These are phyloP conservation scores for Agelastica alni DNA, from an alignment of 2,888 invertebrate genomes.

Conservation along the genomic window DNA sequence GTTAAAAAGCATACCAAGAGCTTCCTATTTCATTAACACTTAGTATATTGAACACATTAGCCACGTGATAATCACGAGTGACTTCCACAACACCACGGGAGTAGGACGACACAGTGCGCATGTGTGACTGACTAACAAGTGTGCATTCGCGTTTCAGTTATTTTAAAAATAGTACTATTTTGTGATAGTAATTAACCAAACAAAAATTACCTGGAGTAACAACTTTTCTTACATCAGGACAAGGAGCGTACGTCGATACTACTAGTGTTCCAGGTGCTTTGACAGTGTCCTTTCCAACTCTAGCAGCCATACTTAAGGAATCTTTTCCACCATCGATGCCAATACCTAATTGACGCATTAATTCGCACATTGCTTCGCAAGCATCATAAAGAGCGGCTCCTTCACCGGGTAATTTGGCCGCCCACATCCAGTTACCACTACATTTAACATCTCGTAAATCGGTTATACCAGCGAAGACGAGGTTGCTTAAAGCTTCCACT, in stretches of 20 bases:
- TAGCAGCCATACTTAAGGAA: slow-evolving; percentile 95
- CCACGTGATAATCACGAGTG: too few relatives aligned
- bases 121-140: too few relatives aligned
- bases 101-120: too few relatives aligned
- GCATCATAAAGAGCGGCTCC: slow-evolving; percentile 87
- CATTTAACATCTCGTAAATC: slow-evolving; percentile 89
- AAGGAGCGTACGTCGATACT: slow-evolving; percentile 94
- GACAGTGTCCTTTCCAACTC: slow-evolving; percentile 71
- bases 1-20: too few relatives aligned
- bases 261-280: slow-evolving; percentile 89
- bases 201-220: slow-evolving; percentile 11
- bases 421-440: slow-evolving; percentile 99
- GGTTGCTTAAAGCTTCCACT: slow-evolving; percentile 90
- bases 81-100: too few relatives aligned
- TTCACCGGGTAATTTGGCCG: slow-evolving; percentile 91
- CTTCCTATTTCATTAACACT: too few relatives aligned
- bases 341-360: slow-evolving; percentile 80
- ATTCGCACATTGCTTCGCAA: slow-evolving; percentile 83
- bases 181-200: neutral
- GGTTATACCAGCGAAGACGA: slow-evolving; percentile 74
- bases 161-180: neutral
- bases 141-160: too few relatives aligned
- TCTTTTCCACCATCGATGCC: slow-evolving; percentile 96
- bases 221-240: slow-evolving; percentile 76
- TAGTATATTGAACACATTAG: too few relatives aligned